Base-by-base conservation (phyloP, 2,113 vertebrate genomes). In the Australoheros scitulus region DNA sequence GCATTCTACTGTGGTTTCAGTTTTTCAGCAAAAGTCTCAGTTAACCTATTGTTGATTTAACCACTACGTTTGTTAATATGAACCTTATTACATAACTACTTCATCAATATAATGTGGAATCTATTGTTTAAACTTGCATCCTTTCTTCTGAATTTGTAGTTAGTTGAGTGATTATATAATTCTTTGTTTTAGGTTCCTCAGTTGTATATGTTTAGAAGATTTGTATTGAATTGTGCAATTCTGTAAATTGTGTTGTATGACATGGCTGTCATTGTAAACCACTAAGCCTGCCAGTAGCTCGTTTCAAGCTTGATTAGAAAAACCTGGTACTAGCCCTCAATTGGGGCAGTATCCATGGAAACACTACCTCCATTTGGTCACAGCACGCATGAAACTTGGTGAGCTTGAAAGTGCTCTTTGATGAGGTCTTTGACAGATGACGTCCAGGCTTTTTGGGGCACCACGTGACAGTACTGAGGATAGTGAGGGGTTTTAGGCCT, bases 371-470 rank as follows among this genome's bases (percentile, higher is more conserved):
- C 82, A 61, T 93, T 92, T 92, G 89, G 87, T 94, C 92, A 80
- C 90, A 90, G 93, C 90, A 93, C 34, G 83, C 87, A 89, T 92
- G 77, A 94, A 90, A 93, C 65, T 65, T 15, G 79, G 81, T 76
- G 81, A 78, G 86, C 76, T 88, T 82, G 83, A 90, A 89, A 87
- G 87, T 79, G 90, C 88, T 81, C 83, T 93, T 93, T 93, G 90
- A 94, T 82, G 85, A 95, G 90, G 77, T n/a, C 80, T 84, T 88
- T 94, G 93, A 94, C 92, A 86, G 93, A 94, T 94, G 94, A 94
- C 84, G 87, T 93, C 80, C 92, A 85, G 80, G 72, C 63, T 82
- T 79, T 38, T 80, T 55, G 72, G 47, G 34, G 56, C 15, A 61
- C 55, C 32, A 24, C 47, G 79, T 86, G 88, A 87, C 81, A 57